A percentile compares a stretch with the other conserved stretches of the same genome.
These are phyloP conservation scores for Muntiacus muntjak DNA, from an alignment of 2,113 vertebrate genomes.

Conservation along the genomic window DNA sequence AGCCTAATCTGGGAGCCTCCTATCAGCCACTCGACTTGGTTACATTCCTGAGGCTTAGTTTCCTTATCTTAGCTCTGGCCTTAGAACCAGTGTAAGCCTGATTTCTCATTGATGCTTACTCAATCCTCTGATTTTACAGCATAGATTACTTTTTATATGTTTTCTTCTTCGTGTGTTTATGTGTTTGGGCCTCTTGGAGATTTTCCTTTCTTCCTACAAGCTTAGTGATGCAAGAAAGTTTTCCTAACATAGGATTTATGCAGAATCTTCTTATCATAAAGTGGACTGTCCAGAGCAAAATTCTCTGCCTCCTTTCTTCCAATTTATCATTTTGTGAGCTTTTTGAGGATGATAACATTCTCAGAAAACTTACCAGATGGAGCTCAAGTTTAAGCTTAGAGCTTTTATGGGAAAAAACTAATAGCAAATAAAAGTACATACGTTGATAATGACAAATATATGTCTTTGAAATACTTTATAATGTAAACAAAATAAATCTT, in stretches of 20 bases:
- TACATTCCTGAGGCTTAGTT: background rate
- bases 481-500: constrained; percentile 39
- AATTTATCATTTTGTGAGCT: constrained; percentile 8
- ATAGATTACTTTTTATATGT: background rate
- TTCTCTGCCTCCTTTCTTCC: background rate
- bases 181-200: background rate
- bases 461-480: constrained; percentile 10
- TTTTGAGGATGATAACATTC: background rate
- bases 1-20: background rate
- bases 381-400: constrained; percentile 22
- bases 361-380: background rate
- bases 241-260: background rate
- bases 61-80: background rate
- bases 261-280: background rate
- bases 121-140: background rate
- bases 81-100: background rate
- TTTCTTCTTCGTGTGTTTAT: background rate
- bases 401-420: background rate
- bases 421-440: background rate
- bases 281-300: background rate
- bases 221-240: background rate
- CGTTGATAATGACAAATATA: background rate
- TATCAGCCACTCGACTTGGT: background rate
- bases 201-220: background rate
- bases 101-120: background rate